Conservation (phyloP, 1,140 invertebrate species). For the Caenorhabditis tropicalis region DNA sequence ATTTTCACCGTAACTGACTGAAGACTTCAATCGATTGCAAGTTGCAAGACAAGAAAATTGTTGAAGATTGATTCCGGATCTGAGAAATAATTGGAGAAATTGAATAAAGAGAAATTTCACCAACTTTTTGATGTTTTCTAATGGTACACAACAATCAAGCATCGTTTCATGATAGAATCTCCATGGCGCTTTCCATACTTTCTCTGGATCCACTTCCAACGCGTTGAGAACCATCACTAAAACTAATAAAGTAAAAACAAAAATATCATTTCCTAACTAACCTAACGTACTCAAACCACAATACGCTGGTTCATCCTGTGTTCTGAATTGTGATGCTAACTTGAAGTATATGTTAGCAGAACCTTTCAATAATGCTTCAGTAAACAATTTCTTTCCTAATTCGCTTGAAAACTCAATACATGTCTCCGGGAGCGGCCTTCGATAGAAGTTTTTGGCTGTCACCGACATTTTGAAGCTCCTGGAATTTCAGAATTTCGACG, state of each 20-base stretch:
- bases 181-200: conserved; percentile 73
- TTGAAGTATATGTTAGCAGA: conserved; percentile 72
- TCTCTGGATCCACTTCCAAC: conserved; percentile 72
- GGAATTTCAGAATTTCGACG: background rate
- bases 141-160: conserved; percentile 72
- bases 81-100: background rate
- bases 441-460: conserved; percentile 68
- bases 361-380: conserved; percentile 68
- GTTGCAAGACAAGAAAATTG: conserved; percentile 51
- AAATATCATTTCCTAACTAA: conserved; percentile 51
- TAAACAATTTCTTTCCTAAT: conserved; percentile 72
- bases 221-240: conserved; percentile 71
- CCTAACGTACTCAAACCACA: conserved; percentile 73
- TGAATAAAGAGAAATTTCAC: background rate
- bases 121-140: conserved; percentile 64
- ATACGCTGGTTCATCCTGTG: conserved; percentile 73
- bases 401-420: conserved; percentile 72
- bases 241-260: background rate
- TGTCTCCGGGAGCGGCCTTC: conserved; percentile 67
- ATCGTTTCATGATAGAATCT: conserved; percentile 73
- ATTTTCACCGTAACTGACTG: conserved; percentile 29
- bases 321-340: conserved; percentile 72
- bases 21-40: conserved; percentile 49
- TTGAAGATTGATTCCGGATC: conserved; percentile 46
- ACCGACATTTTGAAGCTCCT: conserved; percentile 44